Base-by-base conservation (phyloP, 2,113 vertebrate species). In the Poecilia latipinna region DNA sequence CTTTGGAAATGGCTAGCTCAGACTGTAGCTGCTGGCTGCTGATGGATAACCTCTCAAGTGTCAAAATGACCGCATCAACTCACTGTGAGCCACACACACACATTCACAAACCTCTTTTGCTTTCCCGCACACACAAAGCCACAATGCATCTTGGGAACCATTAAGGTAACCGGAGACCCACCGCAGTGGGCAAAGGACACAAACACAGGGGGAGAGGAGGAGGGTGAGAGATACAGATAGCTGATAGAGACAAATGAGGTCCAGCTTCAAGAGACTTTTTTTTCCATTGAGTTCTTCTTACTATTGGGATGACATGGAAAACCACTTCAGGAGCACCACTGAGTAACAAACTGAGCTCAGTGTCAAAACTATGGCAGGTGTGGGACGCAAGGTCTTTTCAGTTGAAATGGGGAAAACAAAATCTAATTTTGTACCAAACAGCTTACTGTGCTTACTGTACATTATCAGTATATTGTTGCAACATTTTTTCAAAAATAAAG, bases 101-200 rank as follows among this genome's bases (percentile, higher is more conserved):
- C 44, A 19, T 48, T 48, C 44, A 65, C 77, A 70, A 76, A 28
- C 84, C 82, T 75, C 89, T 81, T 80, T 64, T 69, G 74, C 78
- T 61, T 84, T 72, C 82, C 81, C 72, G 79, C 86, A 89, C 89
- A 90, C 91, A 89, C 88, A 91, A 91, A 93, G 93, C 94, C 94
- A 94, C 93, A 94, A 48, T 92, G 94, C 94, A 95, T 94, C 94
- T 91, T 94, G 94, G 94, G 94, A 94, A 94, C 94, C 93, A 94
- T 94, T 94, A 94, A 88, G 89, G 94, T 94, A 95, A 95, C 91
- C 88, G 72, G 94, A 94, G 94, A 94, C 86, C 51, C 89, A 93
- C 92, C 93, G 71, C 92, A 93, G 90, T 86, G 90, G 88, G 86
- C 90, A 92, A 89, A 92, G 91, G 92, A 94, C 92, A 93, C 94